Conservation (phyloP, 2,888 invertebrate species). For the Amaurobius ferox region DNA sequence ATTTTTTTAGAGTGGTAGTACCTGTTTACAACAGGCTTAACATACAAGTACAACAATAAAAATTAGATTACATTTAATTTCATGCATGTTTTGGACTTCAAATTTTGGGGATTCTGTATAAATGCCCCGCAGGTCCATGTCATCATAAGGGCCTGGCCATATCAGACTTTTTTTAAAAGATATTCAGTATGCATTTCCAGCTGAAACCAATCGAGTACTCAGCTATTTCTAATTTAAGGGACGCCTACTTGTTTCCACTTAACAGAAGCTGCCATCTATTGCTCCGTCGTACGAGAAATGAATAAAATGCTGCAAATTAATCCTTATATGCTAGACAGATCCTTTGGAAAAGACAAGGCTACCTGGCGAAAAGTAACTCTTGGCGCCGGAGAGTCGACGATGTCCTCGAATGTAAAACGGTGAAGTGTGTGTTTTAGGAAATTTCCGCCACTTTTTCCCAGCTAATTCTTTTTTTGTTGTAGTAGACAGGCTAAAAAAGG, state of each 20-base stretch:
- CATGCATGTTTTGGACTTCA: too few relatives aligned
- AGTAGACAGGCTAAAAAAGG: neutral
- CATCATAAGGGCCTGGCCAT: too few relatives aligned
- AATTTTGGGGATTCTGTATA: too few relatives aligned
- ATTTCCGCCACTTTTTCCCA: neutral
- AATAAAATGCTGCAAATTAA: constrained; percentile 39
- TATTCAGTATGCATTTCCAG: too few relatives aligned
- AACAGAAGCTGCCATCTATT: neutral
- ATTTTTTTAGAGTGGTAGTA: too few relatives aligned
- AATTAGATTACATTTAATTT: too few relatives aligned
- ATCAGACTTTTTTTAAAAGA: too few relatives aligned
- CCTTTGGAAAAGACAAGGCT: neutral
- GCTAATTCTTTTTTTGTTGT: neutral
- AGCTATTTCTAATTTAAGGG: neutral
- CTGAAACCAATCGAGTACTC: too few relatives aligned
- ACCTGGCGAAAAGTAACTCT: neutral
- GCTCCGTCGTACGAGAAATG: neutral
- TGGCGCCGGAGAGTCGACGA: neutral
- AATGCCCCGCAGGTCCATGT: too few relatives aligned
- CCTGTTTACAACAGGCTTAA: too few relatives aligned
- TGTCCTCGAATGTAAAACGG: neutral
- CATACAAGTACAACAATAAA: too few relatives aligned
- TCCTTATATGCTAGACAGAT: constrained; percentile 14
- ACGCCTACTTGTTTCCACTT: neutral
- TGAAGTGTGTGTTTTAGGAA: neutral